Evolutionary conservation across 2,888 invertebrate species (phyloP), one percentile per base, ranked within the genome.

Genomic region (Eupelmus urozonus): DNA sequence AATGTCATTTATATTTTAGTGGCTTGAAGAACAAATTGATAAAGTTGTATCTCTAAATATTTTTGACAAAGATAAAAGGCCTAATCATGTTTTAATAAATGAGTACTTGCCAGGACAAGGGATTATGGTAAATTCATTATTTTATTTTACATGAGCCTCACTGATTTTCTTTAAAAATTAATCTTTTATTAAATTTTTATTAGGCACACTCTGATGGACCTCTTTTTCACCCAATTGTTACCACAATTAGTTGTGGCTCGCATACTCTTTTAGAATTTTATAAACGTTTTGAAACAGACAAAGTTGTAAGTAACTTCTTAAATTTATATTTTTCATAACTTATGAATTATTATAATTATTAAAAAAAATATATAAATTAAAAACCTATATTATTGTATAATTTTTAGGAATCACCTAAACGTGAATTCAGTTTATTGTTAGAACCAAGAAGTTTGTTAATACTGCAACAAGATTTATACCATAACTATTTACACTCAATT

Each of bases 141-240:
- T 65, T 69, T 57, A n/a, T n/a, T n/a, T n/a, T n/a, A n/a, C n/a
- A n/a, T n/a, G n/a, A n/a, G n/a, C n/a, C n/a, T 45, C 34, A 71
- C 66, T 5, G 34, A 25, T 34, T 25, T 71, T 16, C 69, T 62
- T 63, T 59, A 34, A 70, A 59, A 59, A 42, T 42, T 18, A 40
- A 72, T 27, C 27, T 45, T n/a, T 9, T 1, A 51, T 55, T n/a
- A 27, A 53, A 73, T 67, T 78, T 72, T 81, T 66, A 29, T 65
- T 75, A 93, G 94, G 96, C 98, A 1, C 99, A 99, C 91, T 94
- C 96, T 27, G 99, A 99, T 91, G 99, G 99, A 0, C 96, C 97
- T 0, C 90, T 99, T 18, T 99, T 98, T 89, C 94, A 94, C 89
- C 98, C 98, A 0, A 95, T 95, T 16, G 96, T 99, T 73, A 95